phyloP scores from a whole-genome alignment of 2,888 invertebrate genomes.

The Drosophila acutilabella region DNA sequence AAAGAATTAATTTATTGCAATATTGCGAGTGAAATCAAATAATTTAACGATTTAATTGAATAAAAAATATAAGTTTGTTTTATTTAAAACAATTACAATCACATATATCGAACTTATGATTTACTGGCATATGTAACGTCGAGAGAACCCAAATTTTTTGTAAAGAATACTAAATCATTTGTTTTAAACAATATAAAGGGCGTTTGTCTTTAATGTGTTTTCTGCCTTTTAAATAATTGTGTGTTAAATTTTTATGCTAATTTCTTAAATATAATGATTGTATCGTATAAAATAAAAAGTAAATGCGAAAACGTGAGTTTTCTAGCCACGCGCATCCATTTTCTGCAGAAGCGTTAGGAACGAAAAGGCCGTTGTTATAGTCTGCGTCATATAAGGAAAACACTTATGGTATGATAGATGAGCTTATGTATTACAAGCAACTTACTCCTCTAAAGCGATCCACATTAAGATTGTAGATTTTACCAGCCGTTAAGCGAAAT shows the following conservation, averaged over 20 bases:
- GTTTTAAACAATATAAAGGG: slow-evolving; percentile 24
- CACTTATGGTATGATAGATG: not conserved
- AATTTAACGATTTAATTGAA: slow-evolving; percentile 34
- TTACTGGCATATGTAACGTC: slow-evolving; percentile 6
- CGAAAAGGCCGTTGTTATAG: slow-evolving; percentile 81
- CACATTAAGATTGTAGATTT: slow-evolving; percentile 75
- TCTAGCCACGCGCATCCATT: slow-evolving; percentile 69
- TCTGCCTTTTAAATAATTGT: slow-evolving; percentile 44
- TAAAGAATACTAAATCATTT: slow-evolving; percentile 9
- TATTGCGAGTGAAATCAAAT: slow-evolving; percentile 12
- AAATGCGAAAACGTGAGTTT: slow-evolving; percentile 11
- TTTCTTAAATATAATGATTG: slow-evolving; percentile 38
- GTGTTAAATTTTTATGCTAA: slow-evolving; percentile 41
- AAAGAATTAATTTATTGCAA: slow-evolving; percentile 50
- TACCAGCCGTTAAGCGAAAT: slow-evolving; percentile 78
- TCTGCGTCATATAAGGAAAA: slow-evolving; percentile 56
- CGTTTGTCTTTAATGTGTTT: slow-evolving; percentile 38
- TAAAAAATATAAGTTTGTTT: slow-evolving; percentile 34
- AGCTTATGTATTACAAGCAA: not conserved
- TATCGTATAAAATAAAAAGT: slow-evolving; percentile 34
- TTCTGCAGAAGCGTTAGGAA: slow-evolving; percentile 81
- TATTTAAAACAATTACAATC: slow-evolving; percentile 28
- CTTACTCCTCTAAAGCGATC: slow-evolving; percentile 65
- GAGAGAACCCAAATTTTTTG: slow-evolving; percentile 12
- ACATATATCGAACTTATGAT: slow-evolving; percentile 9